Percentiles rank a stretch among this genome's conserved stretches.
Conservation (phyloP, 2,888 invertebrate genomes). For the Laothoe populi region DNA sequence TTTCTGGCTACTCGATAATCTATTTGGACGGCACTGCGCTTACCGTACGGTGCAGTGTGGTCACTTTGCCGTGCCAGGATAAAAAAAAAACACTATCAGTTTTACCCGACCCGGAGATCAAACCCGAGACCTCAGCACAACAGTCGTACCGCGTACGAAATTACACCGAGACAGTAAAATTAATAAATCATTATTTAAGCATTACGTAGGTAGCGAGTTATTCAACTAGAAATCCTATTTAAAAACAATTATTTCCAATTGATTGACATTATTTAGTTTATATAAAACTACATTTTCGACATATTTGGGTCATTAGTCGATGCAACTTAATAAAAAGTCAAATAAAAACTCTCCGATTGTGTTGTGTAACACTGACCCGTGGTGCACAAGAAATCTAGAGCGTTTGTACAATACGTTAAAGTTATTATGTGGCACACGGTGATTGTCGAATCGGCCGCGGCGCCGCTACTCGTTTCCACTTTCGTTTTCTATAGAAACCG, state of each 20-base stretch:
- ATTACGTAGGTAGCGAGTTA: neutral
- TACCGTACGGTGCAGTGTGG: too few species aligned
- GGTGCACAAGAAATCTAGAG: conserved; percentile 8
- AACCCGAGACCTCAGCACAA: too few species aligned
- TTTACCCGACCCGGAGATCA: too few species aligned
- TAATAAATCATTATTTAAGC: too few species aligned
- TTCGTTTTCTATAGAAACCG: conserved; percentile 19
- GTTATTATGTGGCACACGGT: neutral
- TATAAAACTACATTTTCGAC: neutral
- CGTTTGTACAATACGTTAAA: neutral
- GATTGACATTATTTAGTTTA: neutral
- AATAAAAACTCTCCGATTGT: neutral
- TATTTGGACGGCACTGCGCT: too few species aligned
- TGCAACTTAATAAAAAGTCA: neutral
- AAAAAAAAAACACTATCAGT: too few species aligned
- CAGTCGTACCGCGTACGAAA: too few species aligned
- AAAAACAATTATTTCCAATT: neutral
- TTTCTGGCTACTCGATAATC: too few species aligned
- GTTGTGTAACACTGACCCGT: conserved; percentile 1
- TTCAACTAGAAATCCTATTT: neutral
- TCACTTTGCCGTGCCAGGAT: too few species aligned
- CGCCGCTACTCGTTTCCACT: neutral
- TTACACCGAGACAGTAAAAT: neutral
- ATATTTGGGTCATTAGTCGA: neutral
- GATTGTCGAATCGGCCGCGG: conserved; percentile 1